Evolutionary conservation across 2,888 invertebrate species (phyloP).

Genomic region (Ennomos erosarius): DNA sequence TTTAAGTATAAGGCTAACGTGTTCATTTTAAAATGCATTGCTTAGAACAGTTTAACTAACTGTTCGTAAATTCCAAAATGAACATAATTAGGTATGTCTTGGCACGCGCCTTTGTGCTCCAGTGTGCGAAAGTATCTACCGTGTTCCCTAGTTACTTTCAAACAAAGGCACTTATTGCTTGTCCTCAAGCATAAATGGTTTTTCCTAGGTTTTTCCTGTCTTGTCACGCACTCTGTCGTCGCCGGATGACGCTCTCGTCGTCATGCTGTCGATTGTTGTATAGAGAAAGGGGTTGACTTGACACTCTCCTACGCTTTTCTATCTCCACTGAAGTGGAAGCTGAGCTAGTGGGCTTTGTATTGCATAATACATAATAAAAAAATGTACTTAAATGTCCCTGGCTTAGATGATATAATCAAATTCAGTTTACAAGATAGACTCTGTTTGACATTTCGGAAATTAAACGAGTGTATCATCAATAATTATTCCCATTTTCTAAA

Average conservation of each 20-base stretch:
- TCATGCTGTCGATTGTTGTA: constrained; percentile 67
- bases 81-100: too few relatives aligned
- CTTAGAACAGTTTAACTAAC: too few relatives aligned
- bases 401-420: too few relatives aligned
- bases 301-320: constrained; percentile 74
- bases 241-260: constrained; percentile 61
- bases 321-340: constrained; percentile 74
- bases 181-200: constrained; percentile 30
- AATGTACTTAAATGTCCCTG: too few relatives aligned
- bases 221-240: constrained; percentile 56
- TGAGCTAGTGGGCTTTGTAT: constrained; percentile 50
- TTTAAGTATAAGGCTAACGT: too few relatives aligned
- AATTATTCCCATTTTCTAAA: constrained; percentile 4
- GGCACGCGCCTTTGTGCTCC: too few relatives aligned
- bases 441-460: neutral
- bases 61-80: too few relatives aligned
- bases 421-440: neutral
- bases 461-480: constrained; percentile 1
- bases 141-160: constrained; percentile 11
- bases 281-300: constrained; percentile 72
- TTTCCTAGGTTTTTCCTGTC: constrained; percentile 51
- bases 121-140: too few relatives aligned
- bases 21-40: too few relatives aligned
- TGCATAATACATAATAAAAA: too few relatives aligned
- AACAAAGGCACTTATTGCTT: constrained; percentile 22